Percentiles rank a stretch among this genome's conserved stretches.
phyloP scores from a whole-genome alignment of 2,797 vertebrate genomes.

The Selene dorsalis region DNA sequence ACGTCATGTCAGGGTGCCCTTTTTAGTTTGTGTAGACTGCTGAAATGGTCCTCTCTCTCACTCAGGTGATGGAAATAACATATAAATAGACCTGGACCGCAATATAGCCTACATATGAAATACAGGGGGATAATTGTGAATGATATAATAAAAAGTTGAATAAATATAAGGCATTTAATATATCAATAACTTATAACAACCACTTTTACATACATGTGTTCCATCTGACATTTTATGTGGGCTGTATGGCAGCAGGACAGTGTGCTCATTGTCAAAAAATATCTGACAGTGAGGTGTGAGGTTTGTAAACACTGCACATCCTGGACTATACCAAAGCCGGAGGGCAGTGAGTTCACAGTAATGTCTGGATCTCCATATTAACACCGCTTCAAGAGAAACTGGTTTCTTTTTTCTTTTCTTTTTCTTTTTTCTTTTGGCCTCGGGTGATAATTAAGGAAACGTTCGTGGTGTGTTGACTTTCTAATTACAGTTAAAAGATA shows the following conservation, averaged over 20 bases:
- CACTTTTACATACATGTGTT: not conserved
- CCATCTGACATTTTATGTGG: not conserved
- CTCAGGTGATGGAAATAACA: too few relatives aligned
- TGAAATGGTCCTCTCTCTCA: too few relatives aligned
- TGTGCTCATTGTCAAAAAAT: constrained; percentile 18
- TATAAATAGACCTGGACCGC: too few relatives aligned
- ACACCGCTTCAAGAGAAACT: not conserved
- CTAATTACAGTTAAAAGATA: constrained; percentile 14
- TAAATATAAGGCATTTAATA: too few relatives aligned
- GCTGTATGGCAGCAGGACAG: not conserved
- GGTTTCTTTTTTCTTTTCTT: constrained; percentile 26
- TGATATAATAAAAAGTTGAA: too few relatives aligned
- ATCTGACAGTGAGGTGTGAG: constrained; percentile 75
- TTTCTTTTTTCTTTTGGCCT: constrained; percentile 11
- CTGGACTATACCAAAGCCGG: constrained; percentile 82
- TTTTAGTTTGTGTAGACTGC: too few relatives aligned
- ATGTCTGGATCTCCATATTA: not conserved
- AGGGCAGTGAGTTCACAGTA: not conserved
- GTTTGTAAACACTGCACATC: constrained; percentile 84
- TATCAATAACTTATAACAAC: too few relatives aligned
- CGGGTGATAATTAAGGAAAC: accelerated
- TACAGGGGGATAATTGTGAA: too few relatives aligned
- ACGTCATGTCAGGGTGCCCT: too few relatives aligned
- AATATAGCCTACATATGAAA: too few relatives aligned
- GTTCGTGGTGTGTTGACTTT: not conserved